Evolutionary conservation across 2,888 invertebrate genomes (phyloP).

Genomic region (Adelphocoris suturalis): DNA sequence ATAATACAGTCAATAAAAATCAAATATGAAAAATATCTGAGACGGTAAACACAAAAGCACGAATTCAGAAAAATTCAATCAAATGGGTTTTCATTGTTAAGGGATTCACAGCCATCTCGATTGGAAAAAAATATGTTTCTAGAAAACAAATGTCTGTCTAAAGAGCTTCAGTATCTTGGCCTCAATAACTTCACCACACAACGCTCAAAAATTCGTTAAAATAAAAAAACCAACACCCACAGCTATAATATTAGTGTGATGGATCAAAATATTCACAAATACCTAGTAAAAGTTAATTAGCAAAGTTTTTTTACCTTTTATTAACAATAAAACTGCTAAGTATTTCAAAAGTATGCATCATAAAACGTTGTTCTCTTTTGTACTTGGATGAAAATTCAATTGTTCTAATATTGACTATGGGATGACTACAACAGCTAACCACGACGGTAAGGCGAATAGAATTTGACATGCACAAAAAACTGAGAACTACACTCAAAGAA

Average conservation of each 20-base stretch:
- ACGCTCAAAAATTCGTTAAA: not conserved
- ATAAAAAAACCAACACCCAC: slow-evolving; percentile 27
- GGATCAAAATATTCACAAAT: slow-evolving; percentile 14
- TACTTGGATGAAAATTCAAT: slow-evolving; percentile 8
- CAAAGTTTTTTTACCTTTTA: not conserved
- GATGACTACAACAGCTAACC: not conserved
- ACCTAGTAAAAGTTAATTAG: not conserved
- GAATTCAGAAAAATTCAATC: too few species aligned
- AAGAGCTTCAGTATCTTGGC: not conserved
- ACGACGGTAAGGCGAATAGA: not conserved
- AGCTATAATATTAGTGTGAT: slow-evolving; percentile 41
- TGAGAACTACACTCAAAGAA: not conserved
- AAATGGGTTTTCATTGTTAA: not conserved
- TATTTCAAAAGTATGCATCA: not conserved
- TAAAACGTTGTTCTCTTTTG: not conserved
- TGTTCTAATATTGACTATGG: not conserved
- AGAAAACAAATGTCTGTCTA: not conserved
- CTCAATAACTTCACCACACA: not conserved
- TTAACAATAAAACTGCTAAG: not conserved
- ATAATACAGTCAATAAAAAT: too few species aligned
- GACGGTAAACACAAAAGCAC: too few species aligned
- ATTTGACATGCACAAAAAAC: not conserved
- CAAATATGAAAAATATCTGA: too few species aligned
- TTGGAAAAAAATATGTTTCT: slow-evolving; percentile 39
- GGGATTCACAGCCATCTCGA: slow-evolving; percentile 57